Evolutionary conservation across 2,797 vertebrate species (phyloP).

Genomic region (Notolepis coatsorum): DNA sequence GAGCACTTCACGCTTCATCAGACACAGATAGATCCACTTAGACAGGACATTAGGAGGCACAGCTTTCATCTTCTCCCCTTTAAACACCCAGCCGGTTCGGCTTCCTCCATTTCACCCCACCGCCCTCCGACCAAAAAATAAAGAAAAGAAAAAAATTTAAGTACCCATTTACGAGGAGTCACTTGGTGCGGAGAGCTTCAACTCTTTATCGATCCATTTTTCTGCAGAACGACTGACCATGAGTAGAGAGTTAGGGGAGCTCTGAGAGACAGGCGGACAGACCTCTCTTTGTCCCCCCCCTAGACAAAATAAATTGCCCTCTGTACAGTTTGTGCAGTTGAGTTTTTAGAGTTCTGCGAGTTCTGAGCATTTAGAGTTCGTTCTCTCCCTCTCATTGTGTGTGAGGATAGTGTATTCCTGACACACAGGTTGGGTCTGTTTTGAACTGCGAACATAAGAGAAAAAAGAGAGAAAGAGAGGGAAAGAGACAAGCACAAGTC

Average conservation of each 20-base stretch:
- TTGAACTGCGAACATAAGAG: constrained; percentile 86
- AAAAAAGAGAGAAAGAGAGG: constrained; percentile 77
- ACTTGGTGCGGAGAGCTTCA: constrained; percentile 83
- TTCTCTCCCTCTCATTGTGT: constrained; percentile 81
- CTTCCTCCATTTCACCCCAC: constrained; percentile 64
- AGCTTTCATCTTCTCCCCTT: constrained; percentile 80
- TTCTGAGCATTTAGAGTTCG: constrained; percentile 78
- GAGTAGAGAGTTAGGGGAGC: constrained; percentile 72
- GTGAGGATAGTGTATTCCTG: constrained; percentile 83
- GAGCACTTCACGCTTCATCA: constrained; percentile 80
- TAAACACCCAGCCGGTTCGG: constrained; percentile 67
- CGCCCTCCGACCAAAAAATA: constrained; percentile 12
- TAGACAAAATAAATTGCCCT: constrained; percentile 45
- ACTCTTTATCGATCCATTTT: constrained; percentile 85
- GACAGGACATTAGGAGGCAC: constrained; percentile 79
- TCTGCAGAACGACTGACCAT: constrained; percentile 82
- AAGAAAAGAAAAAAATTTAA: constrained; percentile 70
- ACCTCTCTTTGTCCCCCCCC: constrained; percentile 52
- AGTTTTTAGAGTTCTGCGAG: too few relatives aligned
- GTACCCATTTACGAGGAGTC: constrained; percentile 82
- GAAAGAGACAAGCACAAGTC: constrained; percentile 84
- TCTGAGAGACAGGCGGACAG: constrained; percentile 65
- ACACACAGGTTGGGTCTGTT: constrained; percentile 85
- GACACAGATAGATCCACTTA: constrained; percentile 81
- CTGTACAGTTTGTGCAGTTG: constrained; percentile 71